These are phyloP conservation scores for Sphyrna mokarran DNA, from an alignment of 2,113 vertebrate species.

Conservation along the genomic window DNA sequence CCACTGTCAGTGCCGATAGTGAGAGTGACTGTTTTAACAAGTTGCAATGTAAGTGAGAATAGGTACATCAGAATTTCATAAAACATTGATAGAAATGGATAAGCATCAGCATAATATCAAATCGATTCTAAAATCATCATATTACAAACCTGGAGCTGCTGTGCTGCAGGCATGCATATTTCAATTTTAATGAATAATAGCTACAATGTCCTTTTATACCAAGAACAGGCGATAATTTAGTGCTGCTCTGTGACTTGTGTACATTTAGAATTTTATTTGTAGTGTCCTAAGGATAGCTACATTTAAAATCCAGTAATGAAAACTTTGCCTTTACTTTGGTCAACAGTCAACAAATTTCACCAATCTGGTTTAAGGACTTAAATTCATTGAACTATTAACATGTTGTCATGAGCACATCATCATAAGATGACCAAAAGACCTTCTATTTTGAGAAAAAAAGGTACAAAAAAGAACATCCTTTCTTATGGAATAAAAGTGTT, in stretches of 20 bases:
- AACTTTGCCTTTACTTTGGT: constrained; percentile 39
- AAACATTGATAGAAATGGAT: constrained; percentile 8
- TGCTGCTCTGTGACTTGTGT: background rate
- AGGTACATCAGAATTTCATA: background rate
- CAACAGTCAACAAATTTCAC: constrained; percentile 88
- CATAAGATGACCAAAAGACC: constrained; percentile 93
- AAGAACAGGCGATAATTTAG: constrained; percentile 3
- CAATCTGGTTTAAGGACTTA: constrained; percentile 91
- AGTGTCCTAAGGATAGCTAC: background rate
- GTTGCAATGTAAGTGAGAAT: background rate
- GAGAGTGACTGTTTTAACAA: background rate
- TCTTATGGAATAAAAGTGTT: constrained; percentile 87
- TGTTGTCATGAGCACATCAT: constrained; percentile 87
- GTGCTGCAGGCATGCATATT: background rate
- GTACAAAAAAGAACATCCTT: constrained; percentile 84
- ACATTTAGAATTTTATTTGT: constrained; percentile 15
- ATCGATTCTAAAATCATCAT: constrained; percentile 17
- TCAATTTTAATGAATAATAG: constrained; percentile 28
- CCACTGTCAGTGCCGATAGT: background rate
- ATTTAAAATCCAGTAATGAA: constrained; percentile 10
- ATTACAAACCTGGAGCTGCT: background rate
- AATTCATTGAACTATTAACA: constrained; percentile 93
- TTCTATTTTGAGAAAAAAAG: constrained; percentile 70
- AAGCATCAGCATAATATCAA: background rate
- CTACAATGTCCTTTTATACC: background rate